These are phyloP conservation scores for Vulpes ferrilata DNA, from an alignment of 2,113 vertebrate genomes.

Conservation along the genomic window DNA sequence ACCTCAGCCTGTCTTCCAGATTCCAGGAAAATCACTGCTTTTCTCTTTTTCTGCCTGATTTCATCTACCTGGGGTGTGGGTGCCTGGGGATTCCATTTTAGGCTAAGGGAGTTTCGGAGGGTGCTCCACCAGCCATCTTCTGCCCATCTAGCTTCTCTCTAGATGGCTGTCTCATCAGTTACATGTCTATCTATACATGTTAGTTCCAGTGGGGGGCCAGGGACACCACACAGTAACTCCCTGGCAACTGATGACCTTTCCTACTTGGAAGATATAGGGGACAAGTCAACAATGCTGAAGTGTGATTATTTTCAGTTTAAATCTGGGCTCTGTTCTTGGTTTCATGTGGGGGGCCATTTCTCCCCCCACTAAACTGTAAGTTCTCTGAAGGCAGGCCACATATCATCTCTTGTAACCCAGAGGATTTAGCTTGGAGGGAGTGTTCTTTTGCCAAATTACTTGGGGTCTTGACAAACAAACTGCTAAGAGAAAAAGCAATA, in stretches of 20 bases:
- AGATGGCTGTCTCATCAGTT: neutral
- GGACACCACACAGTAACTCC: neutral
- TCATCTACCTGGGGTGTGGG: neutral
- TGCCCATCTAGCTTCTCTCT: neutral
- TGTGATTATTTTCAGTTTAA: slow-evolving; percentile 4
- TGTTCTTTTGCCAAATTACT: neutral
- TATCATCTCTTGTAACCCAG: neutral
- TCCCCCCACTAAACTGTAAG: neutral
- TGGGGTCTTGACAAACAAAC: slow-evolving; percentile 21
- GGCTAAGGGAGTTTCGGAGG: neutral
- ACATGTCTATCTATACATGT: neutral
- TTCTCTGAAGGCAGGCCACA: neutral
- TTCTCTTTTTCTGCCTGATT: neutral
- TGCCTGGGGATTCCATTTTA: neutral
- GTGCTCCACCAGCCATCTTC: neutral
- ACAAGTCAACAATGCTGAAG: neutral
- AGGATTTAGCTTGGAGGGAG: neutral
- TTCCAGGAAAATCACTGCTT: neutral
- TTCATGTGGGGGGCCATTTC: neutral
- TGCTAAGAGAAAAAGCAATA: neutral
- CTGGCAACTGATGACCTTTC: neutral
- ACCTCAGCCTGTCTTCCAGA: neutral
- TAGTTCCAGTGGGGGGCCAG: neutral
- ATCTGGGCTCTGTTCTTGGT: neutral
- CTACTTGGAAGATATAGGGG: neutral